These are phyloP conservation scores for Formica selysi DNA, from an alignment of 1,140 invertebrate species.

Conservation along the genomic window DNA sequence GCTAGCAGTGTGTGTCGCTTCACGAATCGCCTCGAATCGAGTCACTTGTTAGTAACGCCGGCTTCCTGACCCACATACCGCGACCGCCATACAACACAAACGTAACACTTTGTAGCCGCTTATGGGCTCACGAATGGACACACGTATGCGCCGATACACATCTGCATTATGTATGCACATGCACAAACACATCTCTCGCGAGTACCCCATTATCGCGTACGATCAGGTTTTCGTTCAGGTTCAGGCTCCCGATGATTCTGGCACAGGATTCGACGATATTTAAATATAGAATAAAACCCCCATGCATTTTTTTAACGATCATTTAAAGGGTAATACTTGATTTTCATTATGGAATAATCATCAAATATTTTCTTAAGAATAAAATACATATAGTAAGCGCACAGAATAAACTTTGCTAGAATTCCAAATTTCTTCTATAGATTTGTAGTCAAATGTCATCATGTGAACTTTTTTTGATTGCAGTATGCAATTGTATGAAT, in stretches of 20 bases:
- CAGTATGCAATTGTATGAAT: background rate
- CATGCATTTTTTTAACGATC: background rate
- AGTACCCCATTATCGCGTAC: slow-evolving; percentile 6
- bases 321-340: background rate
- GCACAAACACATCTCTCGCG: background rate
- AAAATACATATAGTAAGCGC: background rate
- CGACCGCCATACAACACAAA: slow-evolving; percentile 74
- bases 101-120: slow-evolving; percentile 60
- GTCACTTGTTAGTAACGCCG: slow-evolving; percentile 81
- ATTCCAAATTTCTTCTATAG: no score
- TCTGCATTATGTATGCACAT: slow-evolving; percentile 4
- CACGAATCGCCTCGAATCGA: slow-evolving; percentile 69
- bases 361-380: background rate
- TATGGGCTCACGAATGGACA: slow-evolving; percentile 43
- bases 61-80: slow-evolving; percentile 84
- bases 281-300: background rate
- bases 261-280: slow-evolving; percentile 56
- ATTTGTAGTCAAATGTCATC: background rate
- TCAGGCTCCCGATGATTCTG: slow-evolving; percentile 61
- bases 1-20: slow-evolving; percentile 71
- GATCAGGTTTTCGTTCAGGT: slow-evolving; percentile 75
- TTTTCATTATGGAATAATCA: background rate
- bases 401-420: background rate
- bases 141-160: slow-evolving; percentile 4
- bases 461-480: background rate